Evolutionary conservation across 2,888 invertebrate genomes (phyloP), one percentile per base, ranked within the genome.

Genomic region (Parascotia fuliginaria): DNA sequence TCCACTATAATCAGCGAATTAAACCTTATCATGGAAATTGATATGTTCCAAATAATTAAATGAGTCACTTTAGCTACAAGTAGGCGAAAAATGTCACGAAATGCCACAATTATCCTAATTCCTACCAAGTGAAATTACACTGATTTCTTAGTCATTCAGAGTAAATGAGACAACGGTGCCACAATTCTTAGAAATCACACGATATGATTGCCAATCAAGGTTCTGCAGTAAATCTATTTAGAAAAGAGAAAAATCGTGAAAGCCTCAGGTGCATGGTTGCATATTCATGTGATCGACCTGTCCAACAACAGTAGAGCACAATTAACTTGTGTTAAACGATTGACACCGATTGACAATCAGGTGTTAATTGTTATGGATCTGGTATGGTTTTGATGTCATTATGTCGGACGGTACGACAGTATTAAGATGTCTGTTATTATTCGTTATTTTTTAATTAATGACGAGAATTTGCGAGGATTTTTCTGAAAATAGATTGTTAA

Each of bases 221-320:
- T 57, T 46, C 52, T 29, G 15, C 3, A 14, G 24, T 50, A 55
- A 57, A 38, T 49, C 50, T 55, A 53, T 60, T 63, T 61, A 65
- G 64, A 61, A 61, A 68, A 53, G 68, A 50, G 61, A 55, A 66
- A 65, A 55, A 66, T 58, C 55, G 65, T 54, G 69, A 66, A 66
- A 66, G 68, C 49, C 53, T 47, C 65, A 50, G 58, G 55, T 65
- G 68, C 44, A 37, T 51, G 56, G 60, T 44, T 56, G 68, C 54
- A 66, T 66, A 67, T 67, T 57, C 61, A 66, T 61, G 12, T 24
- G 33, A 46, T 40, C 54, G 47, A 49, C 40, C 48, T 52, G 61
- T n/a, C 53, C 52, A 59, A 51, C 54, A 56, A 61, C 40, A 34
- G 48, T 54, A 56, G 66, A 66, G 50, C 68, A 65, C 48, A 52